Evolutionary conservation across 2,888 invertebrate species (phyloP), one percentile per base, ranked within the genome.

Genomic region (Ernsta delagoae): DNA sequence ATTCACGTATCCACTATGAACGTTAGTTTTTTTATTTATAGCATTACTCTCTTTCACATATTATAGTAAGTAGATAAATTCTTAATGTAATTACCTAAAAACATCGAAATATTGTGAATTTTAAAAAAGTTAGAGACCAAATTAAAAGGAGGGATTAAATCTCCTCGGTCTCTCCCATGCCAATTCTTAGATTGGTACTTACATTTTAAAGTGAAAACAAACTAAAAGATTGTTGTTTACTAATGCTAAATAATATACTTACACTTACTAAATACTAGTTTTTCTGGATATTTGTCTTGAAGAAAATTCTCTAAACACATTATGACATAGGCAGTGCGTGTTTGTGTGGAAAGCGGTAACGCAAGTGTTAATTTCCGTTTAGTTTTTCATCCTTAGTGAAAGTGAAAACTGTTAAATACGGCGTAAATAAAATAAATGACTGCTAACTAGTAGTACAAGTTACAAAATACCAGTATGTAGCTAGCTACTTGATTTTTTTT

Each of bases 301-400:
- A 73, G 75, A 78, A 76, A 76, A 75, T 77, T 72, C 75, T 70
- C 71, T 69, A 74, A 74, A 70, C 62, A 70, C 64, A 72, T 71
- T 65, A 72, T 72, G 66, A 71, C 71, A 70, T 65, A 72, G 68
- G 62, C 62, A 56, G 59, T 71, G 66, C 72, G 65, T 68, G 72
- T 74, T 75, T 72, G 69, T 66, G 39, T 73, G 70, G 77, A 77
- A 76, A 78, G 78, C 71, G 67, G 75, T 71, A 54, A 67, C 70
- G 71, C 78, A 69, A 74, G 75, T 71, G 67, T 59, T 71, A 61
- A 72, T 73, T 72, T 73, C 75, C 72, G 65, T 75, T 64, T 67
- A 74, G 71, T 73, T 75, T 73, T 74, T 75, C 71, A 71, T 63
- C 65, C 60, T 65, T 72, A 72, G 75, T 59, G 66, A 77, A 76